Percentiles rank a stretch among this genome's conserved stretches.
Evolutionary conservation across 2,113 vertebrate species (phyloP).

Genomic region (Clupea harengus): DNA sequence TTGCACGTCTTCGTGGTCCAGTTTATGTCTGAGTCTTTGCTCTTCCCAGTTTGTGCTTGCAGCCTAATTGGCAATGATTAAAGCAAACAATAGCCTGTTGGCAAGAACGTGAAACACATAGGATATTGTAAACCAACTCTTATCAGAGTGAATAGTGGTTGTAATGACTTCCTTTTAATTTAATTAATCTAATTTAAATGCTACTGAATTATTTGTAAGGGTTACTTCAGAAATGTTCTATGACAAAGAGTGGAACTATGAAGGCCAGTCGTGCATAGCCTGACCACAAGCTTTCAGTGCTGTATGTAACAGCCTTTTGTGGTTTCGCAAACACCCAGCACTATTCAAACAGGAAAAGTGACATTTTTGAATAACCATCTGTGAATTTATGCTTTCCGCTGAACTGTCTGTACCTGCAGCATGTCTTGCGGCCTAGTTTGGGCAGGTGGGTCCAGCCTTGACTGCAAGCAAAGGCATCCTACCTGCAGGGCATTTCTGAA

Average conservation of each 20-base stretch:
- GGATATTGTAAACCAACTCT: background rate
- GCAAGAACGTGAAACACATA: background rate
- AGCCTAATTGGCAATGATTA: background rate
- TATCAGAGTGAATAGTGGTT: background rate
- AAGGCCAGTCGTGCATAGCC: conserved; percentile 62
- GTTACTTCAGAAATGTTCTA: background rate
- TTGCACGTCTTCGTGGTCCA: conserved; percentile 36
- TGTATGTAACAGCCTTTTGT: conserved; percentile 66
- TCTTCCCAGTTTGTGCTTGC: background rate
- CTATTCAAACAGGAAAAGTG: conserved; percentile 80
- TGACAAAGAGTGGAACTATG: conserved; percentile 22
- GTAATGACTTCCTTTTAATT: background rate
- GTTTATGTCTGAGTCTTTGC: background rate
- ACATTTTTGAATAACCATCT: conserved; percentile 78
- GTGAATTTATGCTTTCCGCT: conserved; percentile 68
- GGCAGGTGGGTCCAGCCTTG: conserved; percentile 66
- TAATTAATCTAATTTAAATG: background rate
- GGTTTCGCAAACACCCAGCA: conserved; percentile 72
- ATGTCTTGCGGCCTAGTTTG: conserved; percentile 47
- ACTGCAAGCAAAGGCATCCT: conserved; percentile 43
- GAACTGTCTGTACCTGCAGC: conserved; percentile 77
- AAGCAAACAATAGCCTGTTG: background rate
- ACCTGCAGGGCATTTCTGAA: conserved; percentile 21
- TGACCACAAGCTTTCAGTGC: conserved; percentile 70
- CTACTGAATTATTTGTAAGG: background rate